Percentiles rank a stretch among this genome's conserved stretches.
These are phyloP conservation scores for Nesometra sesokonis DNA, from an alignment of 35 echinoderm and acorn worm species.

Conservation along the genomic window DNA sequence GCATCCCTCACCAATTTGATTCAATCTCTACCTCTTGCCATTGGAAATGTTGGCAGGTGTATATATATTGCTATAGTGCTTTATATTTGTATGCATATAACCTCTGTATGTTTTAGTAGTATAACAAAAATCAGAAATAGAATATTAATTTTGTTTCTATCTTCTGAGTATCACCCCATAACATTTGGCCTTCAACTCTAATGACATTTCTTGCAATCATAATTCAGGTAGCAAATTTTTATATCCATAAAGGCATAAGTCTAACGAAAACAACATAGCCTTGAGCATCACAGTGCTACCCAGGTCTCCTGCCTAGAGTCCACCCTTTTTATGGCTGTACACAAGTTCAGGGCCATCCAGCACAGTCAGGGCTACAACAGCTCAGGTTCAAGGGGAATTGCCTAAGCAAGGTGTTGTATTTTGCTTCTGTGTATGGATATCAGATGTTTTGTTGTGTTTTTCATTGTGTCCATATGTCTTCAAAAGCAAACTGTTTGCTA, in stretches of 20 bases:
- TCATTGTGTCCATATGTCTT: not conserved
- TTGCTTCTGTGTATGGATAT: not conserved
- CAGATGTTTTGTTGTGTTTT: not conserved
- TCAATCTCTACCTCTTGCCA: too few species aligned
- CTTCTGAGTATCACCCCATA: not conserved
- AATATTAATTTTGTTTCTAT: too few species aligned
- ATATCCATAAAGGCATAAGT: not conserved
- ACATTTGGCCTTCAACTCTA: not conserved
- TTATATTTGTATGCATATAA: too few species aligned
- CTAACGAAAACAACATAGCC: not conserved
- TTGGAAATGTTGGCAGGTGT: too few species aligned
- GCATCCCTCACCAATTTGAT: too few species aligned
- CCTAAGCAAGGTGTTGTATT: not conserved
- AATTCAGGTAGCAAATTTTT: not conserved
- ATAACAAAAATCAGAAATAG: too few species aligned
- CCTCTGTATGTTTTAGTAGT: too few species aligned
- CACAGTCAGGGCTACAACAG: not conserved
- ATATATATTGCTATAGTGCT: too few species aligned
- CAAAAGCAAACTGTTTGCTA: not conserved
- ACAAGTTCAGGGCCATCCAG: not conserved
- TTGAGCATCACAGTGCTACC: not conserved
- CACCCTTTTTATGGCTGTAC: not conserved
- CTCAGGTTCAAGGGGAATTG: not conserved
- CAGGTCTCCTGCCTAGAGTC: not conserved
- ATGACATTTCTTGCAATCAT: not conserved